phyloP scores from a whole-genome alignment of 37 sponge, comb jelly and placozoan species.

The Oopsacas minuta region DNA sequence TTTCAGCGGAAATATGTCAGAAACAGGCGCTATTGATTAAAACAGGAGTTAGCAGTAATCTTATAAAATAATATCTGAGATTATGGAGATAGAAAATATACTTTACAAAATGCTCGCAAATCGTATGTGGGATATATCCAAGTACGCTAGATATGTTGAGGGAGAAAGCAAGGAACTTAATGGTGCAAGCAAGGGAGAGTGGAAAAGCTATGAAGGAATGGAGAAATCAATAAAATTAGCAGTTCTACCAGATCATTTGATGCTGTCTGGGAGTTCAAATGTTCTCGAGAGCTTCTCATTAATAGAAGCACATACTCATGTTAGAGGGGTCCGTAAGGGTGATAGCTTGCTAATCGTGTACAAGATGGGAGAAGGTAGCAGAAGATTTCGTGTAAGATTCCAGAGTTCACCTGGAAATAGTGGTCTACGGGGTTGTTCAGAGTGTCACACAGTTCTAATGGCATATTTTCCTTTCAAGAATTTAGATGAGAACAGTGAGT shows the following conservation, averaged over 20 bases:
- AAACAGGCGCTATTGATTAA: too few species aligned
- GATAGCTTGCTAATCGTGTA: conserved; percentile 69
- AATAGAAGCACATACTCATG: conserved; percentile 54
- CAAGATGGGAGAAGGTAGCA: conserved; percentile 21
- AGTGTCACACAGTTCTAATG: background rate
- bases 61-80: too few species aligned
- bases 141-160: background rate
- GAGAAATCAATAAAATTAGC: background rate
- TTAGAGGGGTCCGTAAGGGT: conserved; percentile 58
- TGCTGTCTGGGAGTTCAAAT: background rate
- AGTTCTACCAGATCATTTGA: background rate
- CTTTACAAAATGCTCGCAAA: background rate
- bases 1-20: too few species aligned
- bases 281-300: conserved; percentile 75
- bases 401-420: conserved; percentile 16
- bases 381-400: background rate
- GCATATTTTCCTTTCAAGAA: background rate
- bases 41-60: too few species aligned
- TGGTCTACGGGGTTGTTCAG: background rate
- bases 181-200: conserved; percentile 8
- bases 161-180: background rate
- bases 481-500: background rate
- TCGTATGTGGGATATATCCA: background rate
- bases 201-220: conserved; percentile 14
- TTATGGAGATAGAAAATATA: too few species aligned